A percentile compares a stretch with the other conserved stretches of the same genome.
These are phyloP conservation scores for Paradisaea rubra DNA, from an alignment of 2,113 vertebrate species.

Conservation along the genomic window DNA sequence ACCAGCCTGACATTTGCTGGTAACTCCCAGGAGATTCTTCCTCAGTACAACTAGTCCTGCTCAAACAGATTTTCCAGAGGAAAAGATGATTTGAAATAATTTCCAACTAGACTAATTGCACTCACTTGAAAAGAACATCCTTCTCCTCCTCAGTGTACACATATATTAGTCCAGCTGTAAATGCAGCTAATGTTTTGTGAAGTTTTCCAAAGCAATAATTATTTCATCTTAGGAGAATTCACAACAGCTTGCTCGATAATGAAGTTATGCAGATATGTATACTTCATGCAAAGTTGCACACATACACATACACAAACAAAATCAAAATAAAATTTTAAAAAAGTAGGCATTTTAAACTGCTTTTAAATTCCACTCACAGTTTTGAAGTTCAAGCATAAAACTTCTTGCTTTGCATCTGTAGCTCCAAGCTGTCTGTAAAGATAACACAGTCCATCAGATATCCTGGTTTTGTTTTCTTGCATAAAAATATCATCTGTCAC, in stretches of 20 bases:
- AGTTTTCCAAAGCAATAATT: slow-evolving; percentile 23
- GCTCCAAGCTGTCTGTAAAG: slow-evolving; percentile 54
- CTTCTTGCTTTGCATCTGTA: slow-evolving; percentile 54
- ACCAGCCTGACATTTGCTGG: slow-evolving; percentile 17
- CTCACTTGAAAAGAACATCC: slow-evolving; percentile 1
- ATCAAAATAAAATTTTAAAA: neutral
- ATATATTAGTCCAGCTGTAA: neutral
- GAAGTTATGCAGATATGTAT: slow-evolving; percentile 10
- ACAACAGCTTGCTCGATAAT: neutral
- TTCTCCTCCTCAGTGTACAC: neutral
- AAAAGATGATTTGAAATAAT: slow-evolving; percentile 29
- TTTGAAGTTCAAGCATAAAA: slow-evolving; percentile 55
- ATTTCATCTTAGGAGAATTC: neutral
- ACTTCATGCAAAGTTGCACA: slow-evolving; percentile 41
- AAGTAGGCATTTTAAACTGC: neutral
- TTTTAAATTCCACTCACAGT: slow-evolving; percentile 57
- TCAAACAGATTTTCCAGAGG: slow-evolving; percentile 7
- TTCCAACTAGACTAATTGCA: neutral
- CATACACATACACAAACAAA: neutral
- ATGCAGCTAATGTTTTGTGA: neutral
- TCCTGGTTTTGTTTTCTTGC: slow-evolving; percentile 57
- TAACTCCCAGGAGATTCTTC: neutral
- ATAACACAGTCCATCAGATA: slow-evolving; percentile 47
- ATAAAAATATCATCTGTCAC: slow-evolving; percentile 59
- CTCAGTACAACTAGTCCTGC: neutral